phyloP scores from a whole-genome alignment of 2,888 invertebrate genomes.

The Thecocarcelia acutangulata region DNA sequence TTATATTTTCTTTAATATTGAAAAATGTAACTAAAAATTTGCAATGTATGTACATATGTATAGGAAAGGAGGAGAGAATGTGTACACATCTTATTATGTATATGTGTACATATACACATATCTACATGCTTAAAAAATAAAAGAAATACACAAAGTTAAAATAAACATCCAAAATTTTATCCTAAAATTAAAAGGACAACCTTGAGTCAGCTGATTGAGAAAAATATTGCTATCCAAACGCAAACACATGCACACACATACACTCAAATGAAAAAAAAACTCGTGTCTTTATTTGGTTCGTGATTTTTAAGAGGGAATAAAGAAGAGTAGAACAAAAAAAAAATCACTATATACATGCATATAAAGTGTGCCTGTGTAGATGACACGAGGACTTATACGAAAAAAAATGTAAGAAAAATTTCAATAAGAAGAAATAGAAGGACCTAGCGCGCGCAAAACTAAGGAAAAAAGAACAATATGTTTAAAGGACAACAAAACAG shows the following conservation, averaged over 20 bases:
- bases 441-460: conserved; percentile 65
- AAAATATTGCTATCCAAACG: conserved; percentile 12
- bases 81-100: too few relatives aligned
- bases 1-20: too few relatives aligned
- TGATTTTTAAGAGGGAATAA: conserved; percentile 31
- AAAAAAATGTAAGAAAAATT: conserved; percentile 20
- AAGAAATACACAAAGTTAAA: not conserved
- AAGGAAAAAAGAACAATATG: conserved; percentile 42
- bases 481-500: conserved; percentile 55
- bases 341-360: conserved; percentile 24
- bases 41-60: conserved; percentile 3
- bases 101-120: not conserved
- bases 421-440: conserved; percentile 31
- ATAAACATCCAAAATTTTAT: not conserved
- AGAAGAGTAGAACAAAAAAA: conserved; percentile 34
- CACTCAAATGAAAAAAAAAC: conserved; percentile 31
- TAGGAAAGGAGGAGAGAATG: too few relatives aligned
- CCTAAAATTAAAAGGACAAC: conserved; percentile 50
- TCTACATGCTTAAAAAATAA: not conserved
- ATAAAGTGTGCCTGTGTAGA: conserved; percentile 59
- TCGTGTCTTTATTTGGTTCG: conserved; percentile 53
- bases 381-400: conserved; percentile 50
- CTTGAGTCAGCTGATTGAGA: conserved; percentile 63
- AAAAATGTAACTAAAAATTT: too few relatives aligned
- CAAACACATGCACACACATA: too few relatives aligned